Percentiles rank a stretch among this genome's conserved stretches.
Evolutionary conservation across 2,797 vertebrate genomes (phyloP).

Genomic region (Melanotaenia pygmaea): DNA sequence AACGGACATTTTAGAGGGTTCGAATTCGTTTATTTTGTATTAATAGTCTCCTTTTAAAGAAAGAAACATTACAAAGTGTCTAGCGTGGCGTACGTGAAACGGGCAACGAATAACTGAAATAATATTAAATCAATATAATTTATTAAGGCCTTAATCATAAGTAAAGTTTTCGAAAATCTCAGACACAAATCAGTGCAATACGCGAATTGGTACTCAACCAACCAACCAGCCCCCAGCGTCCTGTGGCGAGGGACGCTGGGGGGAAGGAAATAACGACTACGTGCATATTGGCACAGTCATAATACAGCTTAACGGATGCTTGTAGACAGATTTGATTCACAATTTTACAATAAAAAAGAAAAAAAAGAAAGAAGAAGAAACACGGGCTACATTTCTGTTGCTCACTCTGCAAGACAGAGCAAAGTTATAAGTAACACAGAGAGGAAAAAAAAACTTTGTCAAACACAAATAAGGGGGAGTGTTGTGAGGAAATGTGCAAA

Average conservation of each 20-base stretch:
- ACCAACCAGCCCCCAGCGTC: no score
- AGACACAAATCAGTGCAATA: fast-evolving
- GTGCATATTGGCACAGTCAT: conserved; percentile 53
- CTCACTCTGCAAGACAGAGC: not conserved
- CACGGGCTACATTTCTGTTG: not conserved
- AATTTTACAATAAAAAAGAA: conserved; percentile 14
- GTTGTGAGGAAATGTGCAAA: no score
- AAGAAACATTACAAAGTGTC: fast-evolving
- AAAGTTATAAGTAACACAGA: not conserved
- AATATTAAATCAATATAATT: fast-evolving
- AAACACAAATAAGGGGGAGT: no score
- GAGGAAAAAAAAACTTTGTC: not conserved
- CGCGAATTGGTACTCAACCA: conserved; percentile 41
- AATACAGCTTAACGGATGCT: conserved; percentile 11
- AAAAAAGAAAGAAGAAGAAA: no score
- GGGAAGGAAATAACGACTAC: conserved; percentile 35
- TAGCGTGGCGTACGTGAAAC: fast-evolving
- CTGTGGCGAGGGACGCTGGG: not conserved
- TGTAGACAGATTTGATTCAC: conserved; percentile 37
- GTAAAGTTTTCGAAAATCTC: fast-evolving
- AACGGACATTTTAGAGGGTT: conserved; percentile 29
- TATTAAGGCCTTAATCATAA: fast-evolving
- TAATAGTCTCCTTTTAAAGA: not conserved
- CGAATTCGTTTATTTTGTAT: conserved; percentile 23
- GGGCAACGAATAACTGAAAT: fast-evolving